Conservation (phyloP, 2,888 invertebrate species). For the Apotomis capreana region DNA sequence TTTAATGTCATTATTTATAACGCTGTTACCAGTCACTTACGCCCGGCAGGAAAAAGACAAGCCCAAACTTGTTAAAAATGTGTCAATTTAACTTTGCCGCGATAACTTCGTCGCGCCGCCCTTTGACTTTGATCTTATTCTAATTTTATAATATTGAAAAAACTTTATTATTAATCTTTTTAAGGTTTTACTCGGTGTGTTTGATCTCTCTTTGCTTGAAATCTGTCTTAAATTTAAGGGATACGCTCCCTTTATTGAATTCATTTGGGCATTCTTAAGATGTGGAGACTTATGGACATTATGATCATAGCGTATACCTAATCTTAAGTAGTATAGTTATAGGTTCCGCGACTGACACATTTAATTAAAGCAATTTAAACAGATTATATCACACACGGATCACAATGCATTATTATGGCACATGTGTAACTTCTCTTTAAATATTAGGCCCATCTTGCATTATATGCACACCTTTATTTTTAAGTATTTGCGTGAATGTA, state of each 20-base stretch:
- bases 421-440: too few species aligned
- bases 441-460: too few species aligned
- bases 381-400: too few species aligned
- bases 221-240: slow-evolving; percentile 16
- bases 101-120: slow-evolving; percentile 55
- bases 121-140: slow-evolving; percentile 60
- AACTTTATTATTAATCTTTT: slow-evolving; percentile 41
- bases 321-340: too few species aligned
- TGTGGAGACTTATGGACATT: too few species aligned
- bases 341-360: too few species aligned
- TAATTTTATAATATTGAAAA: slow-evolving; percentile 53
- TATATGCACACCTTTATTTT: too few species aligned
- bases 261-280: too few species aligned
- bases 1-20: neutral
- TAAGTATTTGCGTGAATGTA: too few species aligned
- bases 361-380: too few species aligned
- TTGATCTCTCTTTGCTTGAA: slow-evolving; percentile 15
- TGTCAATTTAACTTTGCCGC: slow-evolving; percentile 69
- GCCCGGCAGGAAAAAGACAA: slow-evolving; percentile 40
- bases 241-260: neutral
- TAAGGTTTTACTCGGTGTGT: slow-evolving; percentile 20
- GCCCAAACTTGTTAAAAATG: slow-evolving; percentile 66
- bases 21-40: slow-evolving; percentile 25
- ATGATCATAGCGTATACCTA: too few species aligned
- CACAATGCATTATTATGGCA: too few species aligned